Conservation (phyloP, 2,797 vertebrate genomes). For the Champsocephalus gunnari region DNA sequence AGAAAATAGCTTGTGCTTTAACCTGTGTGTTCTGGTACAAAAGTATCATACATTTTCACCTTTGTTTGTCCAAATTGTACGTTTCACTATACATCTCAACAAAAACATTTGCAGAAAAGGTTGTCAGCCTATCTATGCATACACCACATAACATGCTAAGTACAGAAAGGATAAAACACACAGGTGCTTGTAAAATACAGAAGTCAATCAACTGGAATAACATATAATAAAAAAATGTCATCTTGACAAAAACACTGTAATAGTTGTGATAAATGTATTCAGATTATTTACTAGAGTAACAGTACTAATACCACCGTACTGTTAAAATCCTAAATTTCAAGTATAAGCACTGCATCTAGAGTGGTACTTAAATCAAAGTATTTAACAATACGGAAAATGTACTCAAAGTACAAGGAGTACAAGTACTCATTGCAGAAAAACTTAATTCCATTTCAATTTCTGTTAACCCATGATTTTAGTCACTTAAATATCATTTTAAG, state of each 20-base stretch:
- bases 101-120: neutral
- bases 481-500: too few species aligned
- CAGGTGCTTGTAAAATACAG: neutral
- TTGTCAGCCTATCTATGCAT: neutral
- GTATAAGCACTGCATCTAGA: neutral
- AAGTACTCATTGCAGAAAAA: too few species aligned
- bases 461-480: too few species aligned
- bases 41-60: neutral
- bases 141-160: neutral
- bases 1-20: slow-evolving; percentile 26
- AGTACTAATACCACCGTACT: too few species aligned
- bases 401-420: too few species aligned
- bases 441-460: too few species aligned
- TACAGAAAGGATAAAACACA: neutral
- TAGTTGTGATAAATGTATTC: too few species aligned
- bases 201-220: neutral
- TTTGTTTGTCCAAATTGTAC: neutral
- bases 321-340: neutral
- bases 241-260: too few species aligned
- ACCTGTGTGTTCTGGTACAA: neutral
- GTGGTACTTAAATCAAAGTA: too few species aligned
- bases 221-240: too few species aligned
- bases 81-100: neutral
- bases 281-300: too few species aligned
- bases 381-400: too few species aligned